Evolutionary conservation across 2,888 invertebrate genomes (phyloP).

Genomic region (Nomada lathburiana): DNA sequence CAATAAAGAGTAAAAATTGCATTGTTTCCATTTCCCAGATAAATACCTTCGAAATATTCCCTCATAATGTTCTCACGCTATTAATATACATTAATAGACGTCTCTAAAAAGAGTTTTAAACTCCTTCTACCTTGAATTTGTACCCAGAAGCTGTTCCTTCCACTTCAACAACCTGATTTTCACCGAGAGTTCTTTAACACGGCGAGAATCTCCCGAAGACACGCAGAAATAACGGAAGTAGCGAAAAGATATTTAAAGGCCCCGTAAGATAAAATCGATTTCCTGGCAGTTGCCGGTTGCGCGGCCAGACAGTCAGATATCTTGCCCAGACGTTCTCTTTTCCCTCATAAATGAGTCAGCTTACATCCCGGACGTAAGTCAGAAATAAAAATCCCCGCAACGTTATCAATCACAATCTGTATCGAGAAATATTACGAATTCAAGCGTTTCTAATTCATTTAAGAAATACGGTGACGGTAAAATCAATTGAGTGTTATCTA

Average conservation of each 20-base stretch:
- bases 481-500: neutral
- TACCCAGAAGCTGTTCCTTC: neutral
- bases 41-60: conserved; percentile 3
- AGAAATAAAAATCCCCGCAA: conserved; percentile 62
- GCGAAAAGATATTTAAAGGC: conserved; percentile 63
- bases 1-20: neutral
- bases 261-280: conserved; percentile 64
- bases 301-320: conserved; percentile 51
- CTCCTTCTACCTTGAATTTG: neutral
- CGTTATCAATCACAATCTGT: conserved; percentile 32
- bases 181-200: too few species aligned
- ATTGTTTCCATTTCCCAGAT: neutral
- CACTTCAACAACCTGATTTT: conserved; percentile 19
- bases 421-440: neutral
- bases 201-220: conserved; percentile 4
- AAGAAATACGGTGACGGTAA: neutral
- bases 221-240: conserved; percentile 43
- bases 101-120: neutral
- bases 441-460: neutral
- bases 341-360: conserved; percentile 69
- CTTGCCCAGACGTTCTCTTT: conserved; percentile 32
- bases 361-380: conserved; percentile 52
- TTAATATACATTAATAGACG: too few species aligned
- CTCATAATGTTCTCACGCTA: too few species aligned
- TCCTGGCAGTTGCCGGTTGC: conserved; percentile 51